Conservation (phyloP, 2,113 vertebrate species). For the Malurus melanocephalus region DNA sequence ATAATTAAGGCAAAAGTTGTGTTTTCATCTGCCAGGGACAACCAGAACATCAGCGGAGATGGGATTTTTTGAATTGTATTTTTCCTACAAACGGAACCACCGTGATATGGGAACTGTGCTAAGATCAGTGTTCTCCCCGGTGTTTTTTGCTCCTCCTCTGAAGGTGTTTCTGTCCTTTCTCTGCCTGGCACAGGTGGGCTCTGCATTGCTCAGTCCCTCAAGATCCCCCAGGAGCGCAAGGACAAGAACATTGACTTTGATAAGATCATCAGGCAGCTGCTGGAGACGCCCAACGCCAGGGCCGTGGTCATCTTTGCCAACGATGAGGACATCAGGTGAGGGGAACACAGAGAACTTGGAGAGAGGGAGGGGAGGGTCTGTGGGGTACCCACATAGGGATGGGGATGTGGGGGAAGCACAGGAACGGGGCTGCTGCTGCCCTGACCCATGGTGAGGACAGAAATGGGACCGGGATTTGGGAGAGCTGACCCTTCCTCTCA, state of each 20-base stretch:
- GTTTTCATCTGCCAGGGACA: neutral
- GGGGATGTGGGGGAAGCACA: neutral
- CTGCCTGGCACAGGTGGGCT: slow-evolving; percentile 81
- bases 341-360: neutral
- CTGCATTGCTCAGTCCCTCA: slow-evolving; percentile 95
- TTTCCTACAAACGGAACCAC: neutral
- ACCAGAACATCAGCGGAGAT: neutral
- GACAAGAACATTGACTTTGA: slow-evolving; percentile 85
- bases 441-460: fast-evolving
- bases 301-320: slow-evolving; percentile 90
- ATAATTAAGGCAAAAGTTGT: neutral
- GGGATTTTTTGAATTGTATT: neutral
- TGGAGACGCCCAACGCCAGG: slow-evolving; percentile 86
- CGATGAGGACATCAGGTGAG: slow-evolving; percentile 93
- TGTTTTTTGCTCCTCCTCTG: neutral
- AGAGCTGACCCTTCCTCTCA: neutral
- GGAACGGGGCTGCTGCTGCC: neutral
- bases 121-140: neutral
- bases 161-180: neutral
- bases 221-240: slow-evolving; percentile 88
- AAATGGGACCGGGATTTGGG: neutral
- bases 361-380: neutral
- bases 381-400: neutral
- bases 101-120: neutral
- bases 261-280: slow-evolving; percentile 86